These are phyloP conservation scores for Dichetophora obliterata DNA, from an alignment of 2,888 invertebrate genomes.

Conservation along the genomic window DNA sequence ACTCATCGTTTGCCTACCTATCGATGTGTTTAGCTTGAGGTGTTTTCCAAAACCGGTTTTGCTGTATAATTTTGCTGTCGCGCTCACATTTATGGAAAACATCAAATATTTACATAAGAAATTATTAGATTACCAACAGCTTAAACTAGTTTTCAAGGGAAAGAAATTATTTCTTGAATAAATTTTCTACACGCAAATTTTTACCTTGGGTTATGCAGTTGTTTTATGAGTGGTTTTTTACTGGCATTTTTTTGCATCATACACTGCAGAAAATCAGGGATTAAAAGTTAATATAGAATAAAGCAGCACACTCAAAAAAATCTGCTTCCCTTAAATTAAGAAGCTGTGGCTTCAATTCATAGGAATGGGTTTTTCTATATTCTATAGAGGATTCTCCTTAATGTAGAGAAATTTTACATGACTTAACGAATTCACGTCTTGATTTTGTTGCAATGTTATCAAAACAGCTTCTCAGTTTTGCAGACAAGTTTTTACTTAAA, in stretches of 20 bases:
- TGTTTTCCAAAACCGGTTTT: constrained; percentile 6
- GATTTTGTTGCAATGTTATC: no score
- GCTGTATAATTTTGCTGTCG: constrained; percentile 12
- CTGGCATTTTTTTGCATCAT: background rate
- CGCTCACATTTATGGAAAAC: constrained; percentile 33
- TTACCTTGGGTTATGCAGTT: background rate
- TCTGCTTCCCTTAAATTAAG: no score
- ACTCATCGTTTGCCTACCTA: background rate
- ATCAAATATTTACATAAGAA: constrained; percentile 42
- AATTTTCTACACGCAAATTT: constrained; percentile 33
- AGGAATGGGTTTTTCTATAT: no score
- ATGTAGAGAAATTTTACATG: no score
- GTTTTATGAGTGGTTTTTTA: background rate
- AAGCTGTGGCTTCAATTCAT: no score
- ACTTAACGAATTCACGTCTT: no score
- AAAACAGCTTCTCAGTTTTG: no score
- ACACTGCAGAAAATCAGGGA: background rate
- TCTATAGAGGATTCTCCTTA: no score
- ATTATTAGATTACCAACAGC: constrained; percentile 36
- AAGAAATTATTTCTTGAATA: constrained; percentile 37
- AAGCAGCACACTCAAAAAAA: no score
- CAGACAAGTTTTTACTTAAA: no score
- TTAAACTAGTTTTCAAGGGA: constrained; percentile 37
- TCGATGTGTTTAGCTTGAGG: background rate
- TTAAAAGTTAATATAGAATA: no score